phyloP scores from a whole-genome alignment of 2,113 vertebrate genomes.

The Loxodonta africana region DNA sequence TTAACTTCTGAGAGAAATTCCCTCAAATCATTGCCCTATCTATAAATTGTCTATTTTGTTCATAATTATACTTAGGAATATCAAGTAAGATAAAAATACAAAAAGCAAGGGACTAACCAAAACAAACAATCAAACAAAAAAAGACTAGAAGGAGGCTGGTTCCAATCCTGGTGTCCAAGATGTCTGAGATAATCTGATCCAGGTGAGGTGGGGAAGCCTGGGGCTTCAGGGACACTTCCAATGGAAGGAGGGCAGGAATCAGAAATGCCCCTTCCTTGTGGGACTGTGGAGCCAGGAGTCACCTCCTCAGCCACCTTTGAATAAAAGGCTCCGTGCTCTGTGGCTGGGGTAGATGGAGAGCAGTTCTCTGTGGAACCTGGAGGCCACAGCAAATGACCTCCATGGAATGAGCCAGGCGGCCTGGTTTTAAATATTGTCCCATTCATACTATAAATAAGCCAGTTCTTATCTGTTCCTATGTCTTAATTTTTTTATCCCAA shows the following conservation, averaged over 20 bases:
- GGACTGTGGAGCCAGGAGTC: background rate
- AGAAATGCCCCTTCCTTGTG: background rate
- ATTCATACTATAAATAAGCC: background rate
- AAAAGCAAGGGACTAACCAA: background rate
- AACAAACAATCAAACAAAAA: background rate
- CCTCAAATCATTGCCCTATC: background rate
- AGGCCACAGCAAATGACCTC: background rate
- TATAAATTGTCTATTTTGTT: background rate
- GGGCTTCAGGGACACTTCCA: background rate
- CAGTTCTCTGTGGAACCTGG: background rate
- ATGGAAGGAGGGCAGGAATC: background rate
- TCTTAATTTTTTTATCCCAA: conserved; percentile 37
- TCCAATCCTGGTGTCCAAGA: background rate
- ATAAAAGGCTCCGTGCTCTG: background rate
- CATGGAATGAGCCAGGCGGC: background rate
- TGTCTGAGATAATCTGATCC: background rate
- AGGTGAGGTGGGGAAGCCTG: background rate
- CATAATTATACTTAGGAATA: background rate
- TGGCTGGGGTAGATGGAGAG: background rate
- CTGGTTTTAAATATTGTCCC: background rate
- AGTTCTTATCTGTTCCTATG: background rate
- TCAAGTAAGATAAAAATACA: background rate
- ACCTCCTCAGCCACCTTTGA: background rate
- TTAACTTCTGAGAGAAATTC: background rate
- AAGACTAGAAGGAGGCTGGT: background rate